Conservation (phyloP, 2,113 vertebrate species). For the Pluvianellus socialis region DNA sequence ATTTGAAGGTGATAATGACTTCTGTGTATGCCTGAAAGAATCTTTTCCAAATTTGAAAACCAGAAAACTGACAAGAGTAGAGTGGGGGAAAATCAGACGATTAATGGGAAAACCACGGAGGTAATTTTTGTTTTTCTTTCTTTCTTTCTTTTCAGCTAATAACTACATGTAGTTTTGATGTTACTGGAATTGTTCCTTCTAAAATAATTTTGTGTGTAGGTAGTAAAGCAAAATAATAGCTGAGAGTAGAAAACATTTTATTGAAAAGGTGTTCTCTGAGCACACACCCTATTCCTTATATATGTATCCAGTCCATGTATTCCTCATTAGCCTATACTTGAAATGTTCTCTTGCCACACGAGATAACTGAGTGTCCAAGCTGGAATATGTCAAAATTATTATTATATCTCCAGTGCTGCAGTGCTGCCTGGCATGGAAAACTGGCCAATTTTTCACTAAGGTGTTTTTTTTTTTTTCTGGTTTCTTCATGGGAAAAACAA, state of each 20-base stretch:
- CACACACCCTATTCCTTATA: neutral
- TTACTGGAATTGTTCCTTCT: neutral
- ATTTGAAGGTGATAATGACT: slow-evolving; percentile 99
- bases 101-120: slow-evolving; percentile 98
- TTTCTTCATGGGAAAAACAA: neutral
- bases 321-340: neutral
- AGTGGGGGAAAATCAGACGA: slow-evolving; percentile 96
- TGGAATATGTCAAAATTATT: neutral
- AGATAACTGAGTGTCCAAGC: neutral
- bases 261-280: neutral
- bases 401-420: neutral
- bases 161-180: neutral
- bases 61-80: slow-evolving; percentile 94
- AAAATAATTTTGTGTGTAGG: neutral
- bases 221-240: neutral
- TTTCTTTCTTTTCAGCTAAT: neutral
- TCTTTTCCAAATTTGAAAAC: slow-evolving; percentile 98
- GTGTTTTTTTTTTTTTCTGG: neutral
- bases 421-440: neutral
- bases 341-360: neutral
- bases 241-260: neutral
- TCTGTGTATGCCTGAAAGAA: slow-evolving; percentile 97
- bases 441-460: neutral
- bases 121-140: slow-evolving; percentile 67
- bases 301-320: neutral